Percentiles rank a stretch among this genome's conserved stretches.
Evolutionary conservation across 2,797 vertebrate genomes (phyloP).

Genomic region (Poecile montanus): DNA sequence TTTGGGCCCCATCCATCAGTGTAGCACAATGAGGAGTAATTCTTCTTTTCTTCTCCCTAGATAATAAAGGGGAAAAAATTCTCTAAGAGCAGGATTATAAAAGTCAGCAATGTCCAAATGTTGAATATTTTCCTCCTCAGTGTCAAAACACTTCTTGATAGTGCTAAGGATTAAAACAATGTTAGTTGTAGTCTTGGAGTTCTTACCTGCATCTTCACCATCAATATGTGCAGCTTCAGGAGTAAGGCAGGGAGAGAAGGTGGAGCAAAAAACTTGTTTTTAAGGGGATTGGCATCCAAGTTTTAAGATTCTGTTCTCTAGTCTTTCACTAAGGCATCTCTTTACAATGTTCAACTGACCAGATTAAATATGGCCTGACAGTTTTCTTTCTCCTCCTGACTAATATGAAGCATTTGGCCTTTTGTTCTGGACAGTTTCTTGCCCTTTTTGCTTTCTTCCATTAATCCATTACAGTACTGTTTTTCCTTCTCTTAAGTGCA

Average conservation of each 20-base stretch:
- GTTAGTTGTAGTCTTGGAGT: background rate
- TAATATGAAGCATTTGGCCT: slow-evolving; percentile 20
- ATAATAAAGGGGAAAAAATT: background rate
- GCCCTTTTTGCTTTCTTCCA: background rate
- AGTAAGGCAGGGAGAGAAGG: background rate
- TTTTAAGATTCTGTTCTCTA: background rate
- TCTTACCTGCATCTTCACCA: background rate
- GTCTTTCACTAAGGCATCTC: background rate
- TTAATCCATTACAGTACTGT: background rate
- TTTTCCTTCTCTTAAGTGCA: background rate
- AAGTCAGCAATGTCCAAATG: slow-evolving; percentile 4
- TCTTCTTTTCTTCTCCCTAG: background rate
- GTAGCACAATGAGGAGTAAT: background rate
- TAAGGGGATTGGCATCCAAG: background rate
- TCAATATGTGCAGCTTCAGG: background rate
- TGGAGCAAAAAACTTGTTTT: background rate
- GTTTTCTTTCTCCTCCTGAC: background rate
- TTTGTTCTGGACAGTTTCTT: background rate
- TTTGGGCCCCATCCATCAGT: background rate
- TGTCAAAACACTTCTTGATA: background rate
- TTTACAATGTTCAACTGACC: background rate
- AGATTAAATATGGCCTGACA: background rate
- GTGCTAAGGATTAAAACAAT: background rate
- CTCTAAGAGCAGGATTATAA: background rate
- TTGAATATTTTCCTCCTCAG: background rate